A percentile compares a stretch with the other conserved stretches of the same genome.
Evolutionary conservation across 1,140 invertebrate genomes (phyloP).

Genomic region (Heterodera carotae): DNA sequence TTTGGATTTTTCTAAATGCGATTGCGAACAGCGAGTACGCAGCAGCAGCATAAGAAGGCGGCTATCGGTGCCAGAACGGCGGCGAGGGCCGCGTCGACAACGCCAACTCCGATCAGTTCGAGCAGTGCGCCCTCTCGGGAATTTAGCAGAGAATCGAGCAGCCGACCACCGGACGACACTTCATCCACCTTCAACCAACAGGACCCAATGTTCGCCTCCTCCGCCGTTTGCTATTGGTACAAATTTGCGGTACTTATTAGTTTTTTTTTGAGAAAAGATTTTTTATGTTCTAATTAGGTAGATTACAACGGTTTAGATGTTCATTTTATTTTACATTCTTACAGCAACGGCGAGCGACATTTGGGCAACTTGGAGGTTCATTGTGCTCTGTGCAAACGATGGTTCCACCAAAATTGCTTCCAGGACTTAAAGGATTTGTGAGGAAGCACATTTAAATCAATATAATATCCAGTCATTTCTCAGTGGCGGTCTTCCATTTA

Average conservation of each 20-base stretch:
- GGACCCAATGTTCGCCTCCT: not conserved
- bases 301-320: too few species aligned
- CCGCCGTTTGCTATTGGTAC: conserved; percentile 4
- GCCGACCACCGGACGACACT: not conserved
- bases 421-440: conserved; percentile 61
- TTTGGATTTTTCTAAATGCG: not conserved
- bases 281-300: too few species aligned
- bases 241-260: not conserved
- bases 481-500: conserved; percentile 77
- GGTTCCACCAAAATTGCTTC: conserved; percentile 60
- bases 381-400: conserved; percentile 53
- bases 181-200: not conserved
- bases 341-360: conserved; percentile 54
- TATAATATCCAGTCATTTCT: not conserved
- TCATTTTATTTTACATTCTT: conserved; percentile 37
- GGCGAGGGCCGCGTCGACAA: not conserved
- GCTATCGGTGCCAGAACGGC: not conserved
- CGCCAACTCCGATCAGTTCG: not conserved
- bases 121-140: not conserved
- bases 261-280: not conserved
- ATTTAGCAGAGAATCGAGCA: not conserved
- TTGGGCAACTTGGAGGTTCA: conserved; percentile 55
- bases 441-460: conserved; percentile 22
- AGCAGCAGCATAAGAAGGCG: conserved; percentile 6
- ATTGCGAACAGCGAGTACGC: conserved; percentile 7